A percentile compares a stretch with the other conserved stretches of the same genome.
These are phyloP conservation scores for Karalla daura DNA, from an alignment of 2,797 vertebrate species.

Conservation along the genomic window DNA sequence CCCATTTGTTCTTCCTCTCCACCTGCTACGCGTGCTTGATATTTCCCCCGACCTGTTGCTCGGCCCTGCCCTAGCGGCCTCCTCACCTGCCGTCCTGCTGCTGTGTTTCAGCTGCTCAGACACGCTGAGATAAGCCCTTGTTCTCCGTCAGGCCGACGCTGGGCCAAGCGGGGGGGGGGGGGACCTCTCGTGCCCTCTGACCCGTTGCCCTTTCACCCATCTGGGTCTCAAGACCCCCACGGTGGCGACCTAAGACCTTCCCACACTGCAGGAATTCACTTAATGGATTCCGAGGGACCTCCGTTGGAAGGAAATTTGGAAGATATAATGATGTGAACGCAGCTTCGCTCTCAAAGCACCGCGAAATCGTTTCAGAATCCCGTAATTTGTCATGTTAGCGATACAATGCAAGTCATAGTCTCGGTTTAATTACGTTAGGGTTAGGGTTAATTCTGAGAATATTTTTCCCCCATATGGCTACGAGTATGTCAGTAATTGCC, in stretches of 20 bases:
- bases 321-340: background rate
- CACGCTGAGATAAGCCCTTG: constrained; percentile 51
- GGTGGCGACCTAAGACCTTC: constrained; percentile 32
- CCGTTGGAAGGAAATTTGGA: background rate
- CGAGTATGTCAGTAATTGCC: too few relatives aligned
- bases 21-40: background rate
- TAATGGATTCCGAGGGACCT: background rate
- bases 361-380: background rate
- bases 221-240: background rate
- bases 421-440: too few relatives aligned
- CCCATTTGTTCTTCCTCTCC: background rate
- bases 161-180: constrained; percentile 12
- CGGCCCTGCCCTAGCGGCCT: background rate
- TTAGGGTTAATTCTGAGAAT: too few relatives aligned
- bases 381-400: too few relatives aligned
- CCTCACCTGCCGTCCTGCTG: constrained; percentile 11
- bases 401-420: too few relatives aligned
- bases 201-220: constrained; percentile 38
- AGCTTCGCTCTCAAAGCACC: background rate
- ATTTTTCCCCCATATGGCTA: too few relatives aligned
- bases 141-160: constrained; percentile 47
- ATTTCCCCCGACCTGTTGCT: background rate
- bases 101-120: constrained; percentile 43
- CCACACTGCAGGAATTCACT: constrained; percentile 57
- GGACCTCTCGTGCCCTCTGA: constrained; percentile 53